phyloP scores from a whole-genome alignment of 2,888 invertebrate species.

The Phymatocera aterrima region DNA sequence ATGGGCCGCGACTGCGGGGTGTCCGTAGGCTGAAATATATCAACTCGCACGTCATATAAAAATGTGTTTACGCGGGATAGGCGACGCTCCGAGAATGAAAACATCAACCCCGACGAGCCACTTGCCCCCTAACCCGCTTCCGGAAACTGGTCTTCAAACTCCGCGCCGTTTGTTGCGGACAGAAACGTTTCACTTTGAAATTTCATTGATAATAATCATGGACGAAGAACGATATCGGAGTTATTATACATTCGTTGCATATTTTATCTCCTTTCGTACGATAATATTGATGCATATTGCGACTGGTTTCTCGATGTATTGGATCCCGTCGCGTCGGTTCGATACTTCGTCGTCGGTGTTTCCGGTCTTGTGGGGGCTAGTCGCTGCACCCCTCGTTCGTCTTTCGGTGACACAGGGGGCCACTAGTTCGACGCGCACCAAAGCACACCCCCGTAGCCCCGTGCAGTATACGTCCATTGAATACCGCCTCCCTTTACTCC shows the following conservation, averaged over 20 bases:
- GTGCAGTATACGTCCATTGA: conserved; percentile 53
- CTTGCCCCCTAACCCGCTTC: background rate
- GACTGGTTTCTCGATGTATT: too few species aligned
- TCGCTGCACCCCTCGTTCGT: conserved; percentile 33
- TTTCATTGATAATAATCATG: too few species aligned
- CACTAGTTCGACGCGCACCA: conserved; percentile 29
- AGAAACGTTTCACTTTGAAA: too few species aligned
- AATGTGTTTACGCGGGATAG: conserved; percentile 67
- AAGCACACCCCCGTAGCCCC: conserved; percentile 14
- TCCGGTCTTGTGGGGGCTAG: conserved; percentile 8
- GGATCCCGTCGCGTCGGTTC: too few species aligned
- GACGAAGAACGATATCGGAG: too few species aligned
- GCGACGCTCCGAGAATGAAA: conserved; percentile 60
- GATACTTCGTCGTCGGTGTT: background rate
- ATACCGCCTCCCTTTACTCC: conserved; percentile 50
- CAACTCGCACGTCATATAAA: conserved; percentile 68
- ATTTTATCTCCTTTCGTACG: too few species aligned
- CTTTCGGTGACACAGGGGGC: conserved; percentile 18
- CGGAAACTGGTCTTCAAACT: background rate
- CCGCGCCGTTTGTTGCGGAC: background rate
- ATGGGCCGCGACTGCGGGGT: background rate
- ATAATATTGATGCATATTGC: too few species aligned
- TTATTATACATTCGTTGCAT: too few species aligned
- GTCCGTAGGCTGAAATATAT: conserved; percentile 58
- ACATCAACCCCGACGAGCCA: conserved; percentile 56